Conservation (phyloP, 2,113 vertebrate species). For the Blennius ocellaris region DNA sequence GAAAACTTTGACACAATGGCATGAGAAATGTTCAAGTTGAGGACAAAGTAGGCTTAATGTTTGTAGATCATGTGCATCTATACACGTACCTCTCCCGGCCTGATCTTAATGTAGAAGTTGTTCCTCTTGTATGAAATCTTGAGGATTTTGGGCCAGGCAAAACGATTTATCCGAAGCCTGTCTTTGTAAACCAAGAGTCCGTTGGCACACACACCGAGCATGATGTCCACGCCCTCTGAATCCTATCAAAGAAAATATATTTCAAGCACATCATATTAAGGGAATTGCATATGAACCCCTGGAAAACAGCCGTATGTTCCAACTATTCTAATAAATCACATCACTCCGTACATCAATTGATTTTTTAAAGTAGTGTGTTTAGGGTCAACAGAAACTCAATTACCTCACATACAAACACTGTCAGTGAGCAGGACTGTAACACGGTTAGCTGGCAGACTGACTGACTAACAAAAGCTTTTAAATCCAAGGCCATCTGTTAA, state of each 20-base stretch:
- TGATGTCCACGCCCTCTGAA: conserved; percentile 98
- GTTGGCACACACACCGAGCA: conserved; percentile 96
- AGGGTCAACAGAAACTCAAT: conserved; percentile 57
- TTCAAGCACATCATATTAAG: not conserved
- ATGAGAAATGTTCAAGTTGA: too few species aligned
- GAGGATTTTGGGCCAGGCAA: conserved; percentile 99
- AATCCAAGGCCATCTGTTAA: conserved; percentile 62
- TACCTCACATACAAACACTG: conserved; percentile 25
- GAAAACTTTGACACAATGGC: too few species aligned
- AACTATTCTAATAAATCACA: conserved; percentile 24
- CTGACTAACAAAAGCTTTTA: conserved; percentile 74
- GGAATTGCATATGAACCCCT: not conserved
- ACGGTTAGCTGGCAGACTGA: conserved; percentile 48
- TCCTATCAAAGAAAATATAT: conserved; percentile 81
- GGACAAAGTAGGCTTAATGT: too few species aligned
- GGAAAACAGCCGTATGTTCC: not conserved
- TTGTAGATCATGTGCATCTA: too few species aligned
- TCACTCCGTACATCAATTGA: conserved; percentile 29
- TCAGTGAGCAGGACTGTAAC: conserved; percentile 30
- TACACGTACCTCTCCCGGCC: conserved; percentile 92
- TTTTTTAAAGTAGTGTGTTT: conserved; percentile 52
- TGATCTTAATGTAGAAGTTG: conserved; percentile 99
- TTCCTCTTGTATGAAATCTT: conserved; percentile 99
- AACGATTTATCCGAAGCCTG: conserved; percentile 96
- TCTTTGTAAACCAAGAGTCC: conserved; percentile 98